Conservation (phyloP, 1,140 invertebrate genomes). For the Stegodyphus dumicola region DNA sequence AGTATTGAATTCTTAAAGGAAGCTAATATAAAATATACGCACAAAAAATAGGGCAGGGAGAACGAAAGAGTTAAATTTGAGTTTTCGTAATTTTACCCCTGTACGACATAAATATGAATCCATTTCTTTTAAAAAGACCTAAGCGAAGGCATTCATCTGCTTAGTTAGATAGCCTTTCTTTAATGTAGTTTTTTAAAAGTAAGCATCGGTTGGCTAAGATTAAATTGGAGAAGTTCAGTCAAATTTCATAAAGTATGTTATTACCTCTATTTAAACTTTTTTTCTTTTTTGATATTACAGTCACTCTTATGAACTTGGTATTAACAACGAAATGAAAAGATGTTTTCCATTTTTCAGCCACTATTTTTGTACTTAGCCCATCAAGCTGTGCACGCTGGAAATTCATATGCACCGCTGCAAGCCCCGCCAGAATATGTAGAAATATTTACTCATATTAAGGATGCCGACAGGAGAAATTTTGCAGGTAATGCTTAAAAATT, state of each 20-base stretch:
- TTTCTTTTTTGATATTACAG: neutral
- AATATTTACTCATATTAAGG: slow-evolving; percentile 53
- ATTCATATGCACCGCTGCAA: slow-evolving; percentile 75
- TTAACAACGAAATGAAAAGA: neutral
- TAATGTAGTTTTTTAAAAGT: neutral
- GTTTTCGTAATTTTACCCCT: too few species aligned
- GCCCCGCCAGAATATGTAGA: slow-evolving; percentile 58
- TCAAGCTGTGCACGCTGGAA: slow-evolving; percentile 85
- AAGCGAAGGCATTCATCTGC: too few species aligned
- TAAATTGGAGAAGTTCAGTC: too few species aligned
- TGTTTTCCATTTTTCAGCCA: slow-evolving; percentile 69
- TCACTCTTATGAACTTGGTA: neutral
- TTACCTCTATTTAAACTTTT: neutral
- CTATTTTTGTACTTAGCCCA: slow-evolving; percentile 88
- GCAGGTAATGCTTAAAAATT: slow-evolving; percentile 32
- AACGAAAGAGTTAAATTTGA: too few species aligned
- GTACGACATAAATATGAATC: too few species aligned
- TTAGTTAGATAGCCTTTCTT: neutral
- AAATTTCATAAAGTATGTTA: neutral
- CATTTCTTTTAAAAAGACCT: too few species aligned
- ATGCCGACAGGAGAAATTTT: slow-evolving; percentile 47
- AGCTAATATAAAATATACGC: too few species aligned
- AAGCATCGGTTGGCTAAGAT: neutral
- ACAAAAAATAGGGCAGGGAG: too few species aligned
- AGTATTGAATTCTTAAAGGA: too few species aligned